Evolutionary conservation across 2,888 invertebrate genomes (phyloP), one percentile per base, ranked within the genome.

Genomic region (Nomada ruficornis): DNA sequence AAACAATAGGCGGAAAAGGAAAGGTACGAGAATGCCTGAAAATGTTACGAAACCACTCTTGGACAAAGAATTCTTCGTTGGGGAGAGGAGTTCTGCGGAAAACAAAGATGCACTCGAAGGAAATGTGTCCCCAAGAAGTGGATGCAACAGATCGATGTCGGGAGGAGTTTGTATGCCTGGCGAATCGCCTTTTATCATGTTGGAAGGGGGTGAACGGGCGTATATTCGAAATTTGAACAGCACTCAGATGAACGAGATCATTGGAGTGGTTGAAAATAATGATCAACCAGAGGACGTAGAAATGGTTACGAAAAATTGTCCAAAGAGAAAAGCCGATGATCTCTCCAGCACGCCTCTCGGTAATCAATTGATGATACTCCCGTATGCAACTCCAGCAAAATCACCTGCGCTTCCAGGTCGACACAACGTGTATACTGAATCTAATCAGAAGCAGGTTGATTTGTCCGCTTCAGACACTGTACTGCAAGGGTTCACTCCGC

Each of bases 221-320:
- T 54, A 10, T 9, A 74, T 88, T 50, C 50, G 4, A 7, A 78
- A 60, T 3, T 42, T 88, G 59, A 80, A 79, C 42, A 69, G 7
- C 23, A 20, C 54, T 36, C 78, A 88, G 78, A 71, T 89, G 70
- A 77, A 80, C 20, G 77, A 84, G 23, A 90, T 90, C 55, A 85
- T 89, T 62, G 88, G 87, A 0, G 13, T 83, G 20, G 9, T 10
- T 20, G 44, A 1, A 1, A 2, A 42, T 20, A 18, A 18, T 9
- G 2, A 11, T 23, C 5, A 60, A 13, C 36, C 36, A 7, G 36
- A 5, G 2, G 23, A 1, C 5, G n/a, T 44, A 29, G 44, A 52
- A 20, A 11, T n/a, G 0, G 13, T 23, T 0, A 11, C 36, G 15
- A 47, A 15, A 10, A 44, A 23, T 57, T 2, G 7, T 7, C 42